These are phyloP conservation scores for Lordiphosa clarofinis DNA, from an alignment of 1,140 invertebrate genomes.

Conservation along the genomic window DNA sequence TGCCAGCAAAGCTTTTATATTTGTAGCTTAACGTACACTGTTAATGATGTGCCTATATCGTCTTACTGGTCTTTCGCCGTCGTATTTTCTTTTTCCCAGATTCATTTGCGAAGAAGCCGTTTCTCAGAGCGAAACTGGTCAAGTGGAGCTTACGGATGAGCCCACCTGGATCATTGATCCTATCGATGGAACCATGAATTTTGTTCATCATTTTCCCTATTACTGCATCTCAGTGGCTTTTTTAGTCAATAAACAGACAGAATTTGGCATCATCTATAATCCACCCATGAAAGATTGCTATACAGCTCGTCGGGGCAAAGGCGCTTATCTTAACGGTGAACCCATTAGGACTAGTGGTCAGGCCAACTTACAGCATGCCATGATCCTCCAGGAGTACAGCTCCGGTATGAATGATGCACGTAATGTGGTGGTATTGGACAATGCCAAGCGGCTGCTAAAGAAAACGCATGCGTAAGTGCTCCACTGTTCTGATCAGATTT, in stretches of 20 bases:
- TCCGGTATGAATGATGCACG: conserved; percentile 85
- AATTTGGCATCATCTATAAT: conserved; percentile 93
- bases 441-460: conserved; percentile 85
- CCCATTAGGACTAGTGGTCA: conserved; percentile 30
- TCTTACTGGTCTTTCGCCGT: too few species aligned
- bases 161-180: conserved; percentile 99
- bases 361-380: conserved; percentile 6
- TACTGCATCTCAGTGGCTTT: conserved; percentile 90
- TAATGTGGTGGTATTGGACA: conserved; percentile 85
- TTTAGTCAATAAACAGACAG: conserved; percentile 84
- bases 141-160: conserved; percentile 88
- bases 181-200: conserved; percentile 94
- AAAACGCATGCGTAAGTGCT: conserved; percentile 88
- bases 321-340: conserved; percentile 34
- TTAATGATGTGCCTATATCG: too few species aligned
- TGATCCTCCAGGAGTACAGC: conserved; percentile 49
- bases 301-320: conserved; percentile 26
- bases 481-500: not conserved
- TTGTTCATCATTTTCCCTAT: conserved; percentile 90
- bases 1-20: not conserved
- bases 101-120: conserved; percentile 97
- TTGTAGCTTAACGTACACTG: not conserved
- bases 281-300: conserved; percentile 87
- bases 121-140: conserved; percentile 80
- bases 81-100: conserved; percentile 80